A percentile compares a stretch with the other conserved stretches of the same genome.
phyloP scores from a whole-genome alignment of 2,113 vertebrate species.

The Actenoides hombroni region DNA sequence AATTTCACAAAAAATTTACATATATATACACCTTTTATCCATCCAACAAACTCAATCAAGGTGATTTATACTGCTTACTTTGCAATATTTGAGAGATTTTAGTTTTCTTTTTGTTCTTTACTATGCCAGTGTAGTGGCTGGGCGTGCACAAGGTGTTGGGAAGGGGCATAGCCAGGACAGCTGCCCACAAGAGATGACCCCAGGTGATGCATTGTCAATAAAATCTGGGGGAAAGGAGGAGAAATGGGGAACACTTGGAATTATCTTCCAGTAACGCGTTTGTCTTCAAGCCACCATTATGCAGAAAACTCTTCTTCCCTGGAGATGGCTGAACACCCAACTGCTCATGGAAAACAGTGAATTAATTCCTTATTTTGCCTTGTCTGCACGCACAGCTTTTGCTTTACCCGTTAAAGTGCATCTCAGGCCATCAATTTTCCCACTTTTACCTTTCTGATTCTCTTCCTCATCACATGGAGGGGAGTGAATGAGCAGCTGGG shows the following conservation, averaged over 20 bases:
- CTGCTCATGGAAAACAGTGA: neutral
- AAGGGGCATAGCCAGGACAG: neutral
- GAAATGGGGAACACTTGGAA: fast-evolving
- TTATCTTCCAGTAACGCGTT: neutral
- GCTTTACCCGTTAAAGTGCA: neutral
- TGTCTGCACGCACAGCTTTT: neutral
- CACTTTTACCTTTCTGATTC: neutral
- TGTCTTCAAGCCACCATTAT: neutral
- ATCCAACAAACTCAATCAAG: neutral
- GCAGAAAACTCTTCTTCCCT: neutral
- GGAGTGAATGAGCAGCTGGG: fast-evolving
- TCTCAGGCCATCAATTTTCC: neutral
- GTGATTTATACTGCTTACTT: neutral
- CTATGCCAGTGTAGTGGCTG: neutral
- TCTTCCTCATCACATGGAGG: neutral
- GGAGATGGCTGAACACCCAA: neutral
- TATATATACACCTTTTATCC: neutral
- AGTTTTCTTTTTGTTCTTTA: neutral
- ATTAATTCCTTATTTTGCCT: neutral
- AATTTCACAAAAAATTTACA: neutral
- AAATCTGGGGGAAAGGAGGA: neutral
- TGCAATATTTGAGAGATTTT: neutral
- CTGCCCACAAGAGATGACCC: neutral
- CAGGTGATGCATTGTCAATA: fast-evolving
- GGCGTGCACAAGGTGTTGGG: neutral